Percentiles rank a stretch among this genome's conserved stretches.
phyloP scores from a whole-genome alignment of 2,888 invertebrate species.

The Thalpophila matura region DNA sequence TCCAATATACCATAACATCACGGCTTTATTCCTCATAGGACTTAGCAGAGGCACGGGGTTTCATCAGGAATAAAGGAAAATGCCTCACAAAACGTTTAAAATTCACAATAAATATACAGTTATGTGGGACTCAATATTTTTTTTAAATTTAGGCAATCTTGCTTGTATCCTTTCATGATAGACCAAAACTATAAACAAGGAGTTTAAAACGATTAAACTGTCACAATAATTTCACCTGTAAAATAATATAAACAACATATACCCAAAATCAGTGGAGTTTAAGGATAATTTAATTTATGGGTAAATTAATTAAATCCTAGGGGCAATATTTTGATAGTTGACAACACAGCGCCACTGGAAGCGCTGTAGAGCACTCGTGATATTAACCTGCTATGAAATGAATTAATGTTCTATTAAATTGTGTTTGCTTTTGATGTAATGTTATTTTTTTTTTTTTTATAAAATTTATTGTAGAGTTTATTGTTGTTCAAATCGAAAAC shows the following conservation, averaged over 20 bases:
- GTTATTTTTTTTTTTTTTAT: not conserved
- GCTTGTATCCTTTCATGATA: no score
- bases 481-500: not conserved
- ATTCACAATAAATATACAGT: no score
- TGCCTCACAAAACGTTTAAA: no score
- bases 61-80: no score
- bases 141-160: no score
- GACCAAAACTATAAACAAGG: no score
- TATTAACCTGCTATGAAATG: constrained; percentile 28
- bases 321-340: constrained; percentile 43
- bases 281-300: constrained; percentile 33
- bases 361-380: constrained; percentile 12
- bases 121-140: no score
- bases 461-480: not conserved
- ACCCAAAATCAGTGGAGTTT: constrained; percentile 15
- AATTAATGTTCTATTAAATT: constrained; percentile 32
- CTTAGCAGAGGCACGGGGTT: no score
- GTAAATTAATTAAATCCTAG: constrained; percentile 37
- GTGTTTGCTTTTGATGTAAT: not conserved
- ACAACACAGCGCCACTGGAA: constrained; percentile 18
- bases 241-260: constrained; percentile 5
- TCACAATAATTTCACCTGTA: constrained; percentile 6
- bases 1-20: no score
- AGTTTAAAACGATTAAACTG: no score
- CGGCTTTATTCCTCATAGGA: no score